Conservation (phyloP, 1,140 invertebrate species). For the Platorchestia sp. region DNA sequence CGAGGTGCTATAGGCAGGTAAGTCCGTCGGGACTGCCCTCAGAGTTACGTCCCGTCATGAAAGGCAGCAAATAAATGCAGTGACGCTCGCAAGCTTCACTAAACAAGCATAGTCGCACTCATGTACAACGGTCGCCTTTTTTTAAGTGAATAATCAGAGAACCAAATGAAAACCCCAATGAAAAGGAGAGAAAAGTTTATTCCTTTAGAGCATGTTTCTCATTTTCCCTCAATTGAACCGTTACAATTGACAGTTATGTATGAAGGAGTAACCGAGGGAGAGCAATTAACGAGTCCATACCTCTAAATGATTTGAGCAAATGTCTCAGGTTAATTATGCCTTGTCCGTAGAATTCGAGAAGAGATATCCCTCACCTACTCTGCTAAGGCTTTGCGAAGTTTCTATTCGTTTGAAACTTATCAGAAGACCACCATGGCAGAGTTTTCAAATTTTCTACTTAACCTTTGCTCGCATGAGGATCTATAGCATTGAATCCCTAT, state of each 20-base stretch:
- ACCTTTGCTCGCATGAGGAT: background rate
- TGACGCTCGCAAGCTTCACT: background rate
- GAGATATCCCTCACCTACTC: background rate
- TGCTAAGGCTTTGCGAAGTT: background rate
- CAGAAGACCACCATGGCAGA: background rate
- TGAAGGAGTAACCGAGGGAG: background rate
- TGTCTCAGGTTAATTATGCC: no score
- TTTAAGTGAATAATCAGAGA: background rate
- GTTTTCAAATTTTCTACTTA: background rate
- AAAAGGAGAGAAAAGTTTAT: background rate
- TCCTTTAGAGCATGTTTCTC: background rate
- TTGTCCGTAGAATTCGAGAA: no score
- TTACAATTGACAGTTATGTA: background rate
- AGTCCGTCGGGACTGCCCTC: background rate
- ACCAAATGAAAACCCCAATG: background rate
- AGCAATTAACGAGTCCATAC: background rate
- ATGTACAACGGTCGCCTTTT: background rate
- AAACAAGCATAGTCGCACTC: slow-evolving; percentile 4
- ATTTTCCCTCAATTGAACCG: background rate
- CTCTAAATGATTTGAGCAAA: no score
- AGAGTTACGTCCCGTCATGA: background rate
- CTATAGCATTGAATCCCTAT: slow-evolving; percentile 10
- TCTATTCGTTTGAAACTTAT: background rate
- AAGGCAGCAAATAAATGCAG: background rate
- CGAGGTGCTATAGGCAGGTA: background rate